Conservation (phyloP, 1,140 invertebrate genomes). For the Protaetia brevitarsis region DNA sequence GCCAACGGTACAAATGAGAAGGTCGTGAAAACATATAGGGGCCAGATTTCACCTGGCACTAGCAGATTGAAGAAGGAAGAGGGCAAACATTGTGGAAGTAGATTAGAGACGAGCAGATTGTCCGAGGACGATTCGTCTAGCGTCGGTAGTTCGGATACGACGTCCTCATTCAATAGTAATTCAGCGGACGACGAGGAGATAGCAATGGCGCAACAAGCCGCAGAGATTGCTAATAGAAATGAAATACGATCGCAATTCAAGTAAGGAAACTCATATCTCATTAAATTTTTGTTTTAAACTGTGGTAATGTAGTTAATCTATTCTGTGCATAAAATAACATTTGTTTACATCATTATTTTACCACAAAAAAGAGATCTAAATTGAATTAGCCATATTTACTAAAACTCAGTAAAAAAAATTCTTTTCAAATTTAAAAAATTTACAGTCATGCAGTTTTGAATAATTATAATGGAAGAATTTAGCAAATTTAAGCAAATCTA, state of each 20-base stretch:
- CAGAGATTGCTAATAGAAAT: slow-evolving; percentile 75
- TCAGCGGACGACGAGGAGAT: slow-evolving; percentile 88
- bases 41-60: slow-evolving; percentile 13
- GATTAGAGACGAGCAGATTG: neutral
- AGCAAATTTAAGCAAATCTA: too few species aligned
- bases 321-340: too few species aligned
- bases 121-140: slow-evolving; percentile 35
- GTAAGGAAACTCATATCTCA: too few species aligned
- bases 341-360: too few species aligned
- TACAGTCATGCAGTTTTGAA: too few species aligned
- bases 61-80: neutral
- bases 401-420: too few species aligned
- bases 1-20: neutral
- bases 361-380: too few species aligned
- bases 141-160: slow-evolving; percentile 47
- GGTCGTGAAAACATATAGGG: neutral
- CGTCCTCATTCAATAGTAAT: slow-evolving; percentile 78
- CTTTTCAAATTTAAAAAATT: too few species aligned
- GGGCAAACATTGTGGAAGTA: neutral
- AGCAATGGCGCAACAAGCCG: slow-evolving; percentile 79
- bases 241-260: slow-evolving; percentile 79
- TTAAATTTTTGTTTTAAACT: neutral
- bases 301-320: too few species aligned
- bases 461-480: too few species aligned
- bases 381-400: too few species aligned